Percentiles rank a stretch among this genome's conserved stretches.
phyloP scores from a whole-genome alignment of 2,888 invertebrate species.

The Allacma fusca region DNA sequence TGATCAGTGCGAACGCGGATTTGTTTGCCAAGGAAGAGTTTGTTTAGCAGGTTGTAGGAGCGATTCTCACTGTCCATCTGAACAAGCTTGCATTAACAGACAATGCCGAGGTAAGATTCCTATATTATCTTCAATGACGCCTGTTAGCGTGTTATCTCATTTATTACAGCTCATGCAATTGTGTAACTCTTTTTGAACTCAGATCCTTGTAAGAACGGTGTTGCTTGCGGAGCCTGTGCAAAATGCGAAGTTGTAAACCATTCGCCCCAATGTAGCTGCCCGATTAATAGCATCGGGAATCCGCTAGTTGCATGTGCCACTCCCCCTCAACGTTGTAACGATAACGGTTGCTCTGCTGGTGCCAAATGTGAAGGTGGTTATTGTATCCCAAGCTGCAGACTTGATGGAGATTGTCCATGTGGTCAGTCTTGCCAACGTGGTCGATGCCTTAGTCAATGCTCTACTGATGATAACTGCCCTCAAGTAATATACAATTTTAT shows the following conservation, averaged over 20 bases:
- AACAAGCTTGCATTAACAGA: slow-evolving; percentile 82
- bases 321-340: slow-evolving; percentile 73
- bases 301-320: slow-evolving; percentile 79
- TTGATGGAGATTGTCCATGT: slow-evolving; percentile 77
- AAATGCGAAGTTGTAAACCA: slow-evolving; percentile 84
- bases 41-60: slow-evolving; percentile 87
- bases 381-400: slow-evolving; percentile 75
- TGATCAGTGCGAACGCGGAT: slow-evolving; percentile 78
- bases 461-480: slow-evolving; percentile 72
- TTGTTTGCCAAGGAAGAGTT: slow-evolving; percentile 86
- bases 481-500: slow-evolving; percentile 63
- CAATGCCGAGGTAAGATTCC: slow-evolving; percentile 75
- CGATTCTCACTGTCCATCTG: slow-evolving; percentile 78
- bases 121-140: not conserved
- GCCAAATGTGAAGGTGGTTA: slow-evolving; percentile 73
- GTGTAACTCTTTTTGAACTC: too few relatives aligned
- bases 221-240: slow-evolving; percentile 84
- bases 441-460: slow-evolving; percentile 78
- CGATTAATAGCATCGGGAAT: slow-evolving; percentile 81
- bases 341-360: slow-evolving; percentile 67
- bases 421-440: slow-evolving; percentile 80
- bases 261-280: slow-evolving; percentile 78
- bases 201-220: slow-evolving; percentile 80
- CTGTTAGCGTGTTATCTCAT: too few relatives aligned
- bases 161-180: too few relatives aligned